phyloP scores from a whole-genome alignment of 2,797 vertebrate genomes.

The Argentina silus region DNA sequence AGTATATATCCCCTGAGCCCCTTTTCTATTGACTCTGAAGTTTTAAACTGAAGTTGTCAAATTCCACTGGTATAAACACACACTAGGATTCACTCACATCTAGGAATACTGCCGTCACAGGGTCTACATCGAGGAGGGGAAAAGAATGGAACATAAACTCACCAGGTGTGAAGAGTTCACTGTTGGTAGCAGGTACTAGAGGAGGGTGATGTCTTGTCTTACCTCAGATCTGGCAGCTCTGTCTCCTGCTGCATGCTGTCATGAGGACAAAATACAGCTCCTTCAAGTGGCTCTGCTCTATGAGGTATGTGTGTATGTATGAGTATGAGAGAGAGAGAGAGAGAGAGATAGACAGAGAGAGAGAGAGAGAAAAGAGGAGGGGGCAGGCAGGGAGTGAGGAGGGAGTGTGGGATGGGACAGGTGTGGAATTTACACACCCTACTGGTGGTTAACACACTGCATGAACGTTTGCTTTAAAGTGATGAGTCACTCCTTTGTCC shows the following conservation, averaged over 20 bases:
- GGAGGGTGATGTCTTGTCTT: not conserved
- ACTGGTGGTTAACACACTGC: constrained; percentile 45
- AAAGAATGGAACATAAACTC: not conserved
- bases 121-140: not conserved
- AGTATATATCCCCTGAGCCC: not conserved
- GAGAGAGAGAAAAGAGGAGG: constrained; percentile 4
- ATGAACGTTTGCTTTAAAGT: constrained; percentile 49
- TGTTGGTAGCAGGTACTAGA: not conserved
- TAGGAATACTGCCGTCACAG: not conserved
- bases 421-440: constrained; percentile 74
- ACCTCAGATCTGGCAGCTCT: not conserved
- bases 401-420: constrained; percentile 61
- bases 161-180: not conserved
- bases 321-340: constrained; percentile 43
- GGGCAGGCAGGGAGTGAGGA: not conserved
- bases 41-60: not conserved
- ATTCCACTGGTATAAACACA: not conserved
- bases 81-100: not conserved
- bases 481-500: constrained; percentile 56
- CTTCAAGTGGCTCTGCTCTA: not conserved
- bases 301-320: constrained; percentile 54
- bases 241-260: not conserved
- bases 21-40: not conserved
- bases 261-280: not conserved
- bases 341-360: constrained; percentile 1